Base-by-base conservation (phyloP, 2,113 vertebrate species). In the Rhagologus leucostigma region DNA sequence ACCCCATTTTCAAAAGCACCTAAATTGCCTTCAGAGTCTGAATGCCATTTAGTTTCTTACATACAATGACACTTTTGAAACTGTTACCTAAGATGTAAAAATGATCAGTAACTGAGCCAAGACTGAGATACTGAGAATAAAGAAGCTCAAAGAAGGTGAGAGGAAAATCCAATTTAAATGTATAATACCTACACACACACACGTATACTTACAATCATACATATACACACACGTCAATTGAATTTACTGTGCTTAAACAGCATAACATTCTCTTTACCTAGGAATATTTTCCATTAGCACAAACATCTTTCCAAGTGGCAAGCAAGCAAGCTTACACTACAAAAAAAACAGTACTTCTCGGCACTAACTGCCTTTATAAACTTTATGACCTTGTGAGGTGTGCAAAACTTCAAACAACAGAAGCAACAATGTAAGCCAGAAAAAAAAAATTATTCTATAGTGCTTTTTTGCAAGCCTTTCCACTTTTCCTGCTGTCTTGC, bases 61-160 rank as follows among this genome's bases (percentile, higher is more conserved):
- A 30, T 55, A 88, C 35, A 77, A 80, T 47, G 33, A 10, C 24
- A 85, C 56, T 84, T 95, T 80, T 88, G 19, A 93, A 87, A 94
- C 80, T 49, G 26, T 90, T 95, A 94, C 85, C 75, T 83, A 81
- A 64, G 29, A 87, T 41, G 10, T 63, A 91, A 89, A 92, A 94
- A 80, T 80, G 42, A 70, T 70, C 55, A 52, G 75, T 77, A 57
- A 67, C 50, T 70, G 30, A 91, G 47, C 46, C 67, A 70, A 49
- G 33, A 35, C 83, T 47, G 42, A 84, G 39, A 77, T 21, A 37
- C 27, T 37, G 11, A 77, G 71, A 77, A 74, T 70, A 88, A 87
- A 76, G 56, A 41, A 55, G 20, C 17, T 71, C 35, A 92, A 73
- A 86, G 37, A 26, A 56, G 17, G 5, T 3, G 1, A 44, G 27